A percentile compares a stretch with the other conserved stretches of the same genome.
Evolutionary conservation across 2,888 invertebrate species (phyloP).

Genomic region (Conomelus anceps): DNA sequence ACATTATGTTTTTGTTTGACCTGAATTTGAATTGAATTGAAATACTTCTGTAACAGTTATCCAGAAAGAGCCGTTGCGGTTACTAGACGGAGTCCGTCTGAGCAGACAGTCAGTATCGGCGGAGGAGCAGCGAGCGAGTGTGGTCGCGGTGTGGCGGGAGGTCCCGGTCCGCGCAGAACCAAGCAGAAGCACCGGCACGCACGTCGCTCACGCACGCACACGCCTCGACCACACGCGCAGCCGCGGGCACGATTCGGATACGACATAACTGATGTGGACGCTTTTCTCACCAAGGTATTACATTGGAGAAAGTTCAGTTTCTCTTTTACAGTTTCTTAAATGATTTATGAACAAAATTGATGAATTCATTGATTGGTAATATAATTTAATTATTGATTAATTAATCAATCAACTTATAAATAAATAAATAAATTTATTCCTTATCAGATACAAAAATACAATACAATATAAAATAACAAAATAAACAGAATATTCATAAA

Average conservation of each 20-base stretch:
- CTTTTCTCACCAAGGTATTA: conserved; percentile 69
- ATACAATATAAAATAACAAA: too few relatives aligned
- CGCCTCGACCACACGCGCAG: conserved; percentile 10
- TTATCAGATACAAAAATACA: too few relatives aligned
- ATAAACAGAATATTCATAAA: too few relatives aligned
- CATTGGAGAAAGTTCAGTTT: too few relatives aligned
- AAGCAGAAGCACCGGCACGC: conserved; percentile 34
- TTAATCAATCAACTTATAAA: too few relatives aligned
- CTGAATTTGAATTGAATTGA: too few relatives aligned
- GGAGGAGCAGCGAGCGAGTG: conserved; percentile 35
- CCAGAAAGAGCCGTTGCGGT: background rate
- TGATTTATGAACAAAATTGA: too few relatives aligned
- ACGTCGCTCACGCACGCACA: background rate
- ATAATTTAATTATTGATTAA: too few relatives aligned
- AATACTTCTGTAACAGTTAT: background rate
- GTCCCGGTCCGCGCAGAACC: conserved; percentile 41
- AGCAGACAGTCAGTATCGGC: conserved; percentile 1
- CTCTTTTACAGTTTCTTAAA: too few relatives aligned
- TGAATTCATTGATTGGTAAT: too few relatives aligned
- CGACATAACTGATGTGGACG: conserved; percentile 71
- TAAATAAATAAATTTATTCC: too few relatives aligned
- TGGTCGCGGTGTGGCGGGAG: conserved; percentile 45
- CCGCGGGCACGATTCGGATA: conserved; percentile 57
- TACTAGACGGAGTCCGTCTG: background rate
- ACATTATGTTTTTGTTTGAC: too few relatives aligned